A percentile compares a stretch with the other conserved stretches of the same genome.
Conservation (phyloP, 92 coral and sea anemone genomes). For the Metridium senile region DNA sequence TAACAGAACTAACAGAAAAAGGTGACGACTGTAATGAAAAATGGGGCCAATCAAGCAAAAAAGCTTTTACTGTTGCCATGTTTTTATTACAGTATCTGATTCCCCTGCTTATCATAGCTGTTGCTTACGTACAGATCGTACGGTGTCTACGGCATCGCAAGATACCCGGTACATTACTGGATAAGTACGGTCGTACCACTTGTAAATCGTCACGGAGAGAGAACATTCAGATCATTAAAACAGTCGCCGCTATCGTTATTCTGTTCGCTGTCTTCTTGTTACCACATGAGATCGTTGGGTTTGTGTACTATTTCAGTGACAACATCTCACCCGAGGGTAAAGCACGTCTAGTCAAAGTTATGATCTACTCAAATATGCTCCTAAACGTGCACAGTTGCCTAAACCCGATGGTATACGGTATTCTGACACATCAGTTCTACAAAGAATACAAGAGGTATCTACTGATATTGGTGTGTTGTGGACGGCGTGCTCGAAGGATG, state of each 20-base stretch:
- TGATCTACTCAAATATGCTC: constrained; percentile 43
- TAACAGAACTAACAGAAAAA: constrained; percentile 15
- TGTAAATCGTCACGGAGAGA: constrained; percentile 38
- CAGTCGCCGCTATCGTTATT: constrained; percentile 56
- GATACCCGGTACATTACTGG: constrained; percentile 36
- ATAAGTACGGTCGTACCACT: constrained; percentile 16
- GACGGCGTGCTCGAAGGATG: not conserved
- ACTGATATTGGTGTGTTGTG: constrained; percentile 35
- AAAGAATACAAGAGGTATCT: constrained; percentile 54
- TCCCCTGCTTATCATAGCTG: constrained; percentile 62
- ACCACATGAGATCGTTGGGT: constrained; percentile 57
- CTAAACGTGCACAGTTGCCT: constrained; percentile 65
- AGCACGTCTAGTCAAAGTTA: not conserved
- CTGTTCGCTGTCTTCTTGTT: constrained; percentile 69
- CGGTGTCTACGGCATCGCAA: constrained; percentile 35
- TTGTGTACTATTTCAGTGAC: constrained; percentile 56
- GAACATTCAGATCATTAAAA: constrained; percentile 63
- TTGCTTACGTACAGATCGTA: constrained; percentile 56
- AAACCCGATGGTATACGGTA: constrained; percentile 71
- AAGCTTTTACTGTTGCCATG: constrained; percentile 50
- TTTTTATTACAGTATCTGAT: constrained; percentile 58
- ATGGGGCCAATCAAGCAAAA: constrained; percentile 29
- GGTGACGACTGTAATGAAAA: constrained; percentile 27
- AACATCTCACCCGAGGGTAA: not conserved
- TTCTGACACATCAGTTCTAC: constrained; percentile 61